phyloP scores from a whole-genome alignment of 2,888 invertebrate genomes.

The Tanytarsus gracilentus region DNA sequence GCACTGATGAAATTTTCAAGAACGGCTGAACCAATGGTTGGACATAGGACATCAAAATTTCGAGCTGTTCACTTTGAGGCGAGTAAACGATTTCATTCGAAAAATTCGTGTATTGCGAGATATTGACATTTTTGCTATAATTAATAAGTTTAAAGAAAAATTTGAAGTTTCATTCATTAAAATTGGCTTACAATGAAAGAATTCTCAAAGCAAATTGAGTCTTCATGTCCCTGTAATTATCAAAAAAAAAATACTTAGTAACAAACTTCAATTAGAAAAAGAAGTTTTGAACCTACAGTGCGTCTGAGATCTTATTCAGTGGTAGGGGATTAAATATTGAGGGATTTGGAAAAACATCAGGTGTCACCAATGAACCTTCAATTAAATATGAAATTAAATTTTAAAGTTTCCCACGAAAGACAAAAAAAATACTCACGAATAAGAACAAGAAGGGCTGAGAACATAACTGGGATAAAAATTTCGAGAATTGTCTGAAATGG shows the following conservation, averaged over 20 bases:
- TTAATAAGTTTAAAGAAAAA: not conserved
- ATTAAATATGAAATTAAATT: too few relatives aligned
- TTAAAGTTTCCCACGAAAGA: too few relatives aligned
- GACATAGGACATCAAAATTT: slow-evolving; percentile 25
- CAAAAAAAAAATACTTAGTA: not conserved
- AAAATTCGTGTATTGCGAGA: not conserved
- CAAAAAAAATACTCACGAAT: slow-evolving; percentile 54
- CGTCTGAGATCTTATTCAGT: slow-evolving; percentile 34
- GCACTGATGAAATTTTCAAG: not conserved
- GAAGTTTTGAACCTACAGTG: not conserved
- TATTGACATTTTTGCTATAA: not conserved
- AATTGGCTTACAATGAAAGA: slow-evolving; percentile 4
- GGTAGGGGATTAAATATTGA: slow-evolving; percentile 38
- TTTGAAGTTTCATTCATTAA: not conserved
- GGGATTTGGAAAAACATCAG: slow-evolving; percentile 38
- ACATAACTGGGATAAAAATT: slow-evolving; percentile 52
- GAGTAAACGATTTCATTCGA: slow-evolving; percentile 29
- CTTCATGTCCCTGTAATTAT: not conserved
- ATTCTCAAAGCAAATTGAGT: not conserved
- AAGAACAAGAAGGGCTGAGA: slow-evolving; percentile 54
- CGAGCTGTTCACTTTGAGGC: slow-evolving; percentile 30
- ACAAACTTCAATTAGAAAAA: not conserved
- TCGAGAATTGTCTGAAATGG: slow-evolving; percentile 55
- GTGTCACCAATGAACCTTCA: too few relatives aligned
- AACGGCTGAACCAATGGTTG: slow-evolving; percentile 4